These are phyloP conservation scores for Acanthis flammea DNA, from an alignment of 2,797 vertebrate genomes.

Conservation along the genomic window DNA sequence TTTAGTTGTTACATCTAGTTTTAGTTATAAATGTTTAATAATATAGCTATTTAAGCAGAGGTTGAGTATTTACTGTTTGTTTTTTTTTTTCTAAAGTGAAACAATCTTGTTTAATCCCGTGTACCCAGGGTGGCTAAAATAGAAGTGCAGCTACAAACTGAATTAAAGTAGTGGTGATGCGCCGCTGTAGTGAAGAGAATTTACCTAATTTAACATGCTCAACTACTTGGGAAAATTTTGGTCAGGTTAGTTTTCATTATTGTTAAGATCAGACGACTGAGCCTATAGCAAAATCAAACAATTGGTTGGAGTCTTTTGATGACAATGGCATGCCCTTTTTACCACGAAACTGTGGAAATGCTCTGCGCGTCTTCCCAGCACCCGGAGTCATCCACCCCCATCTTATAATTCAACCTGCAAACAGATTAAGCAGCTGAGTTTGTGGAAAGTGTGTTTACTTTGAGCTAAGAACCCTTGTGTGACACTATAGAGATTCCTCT, in stretches of 20 bases:
- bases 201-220: conserved; percentile 23
- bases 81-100: not conserved
- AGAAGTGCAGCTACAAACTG: not conserved
- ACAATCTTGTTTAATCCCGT: not conserved
- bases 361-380: conserved; percentile 75
- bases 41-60: not conserved
- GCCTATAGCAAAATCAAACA: conserved; percentile 67
- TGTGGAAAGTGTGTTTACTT: conserved; percentile 84
- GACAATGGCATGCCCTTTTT: conserved; percentile 67
- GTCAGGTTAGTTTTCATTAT: conserved; percentile 60
- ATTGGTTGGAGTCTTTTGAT: conserved; percentile 64
- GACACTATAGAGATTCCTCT: conserved; percentile 76
- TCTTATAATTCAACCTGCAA: conserved; percentile 88
- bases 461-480: conserved; percentile 81
- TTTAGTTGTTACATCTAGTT: not conserved
- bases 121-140: not conserved
- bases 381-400: conserved; percentile 76
- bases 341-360: conserved; percentile 75
- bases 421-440: conserved; percentile 85
- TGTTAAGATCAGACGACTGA: conserved; percentile 54
- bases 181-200: conserved; percentile 10
- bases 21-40: not conserved
- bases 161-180: conserved; percentile 34
- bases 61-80: fast-evolving
- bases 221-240: conserved; percentile 64